Evolutionary conservation across 2,888 invertebrate species (phyloP).

Genomic region (Amblyteles armatorius): DNA sequence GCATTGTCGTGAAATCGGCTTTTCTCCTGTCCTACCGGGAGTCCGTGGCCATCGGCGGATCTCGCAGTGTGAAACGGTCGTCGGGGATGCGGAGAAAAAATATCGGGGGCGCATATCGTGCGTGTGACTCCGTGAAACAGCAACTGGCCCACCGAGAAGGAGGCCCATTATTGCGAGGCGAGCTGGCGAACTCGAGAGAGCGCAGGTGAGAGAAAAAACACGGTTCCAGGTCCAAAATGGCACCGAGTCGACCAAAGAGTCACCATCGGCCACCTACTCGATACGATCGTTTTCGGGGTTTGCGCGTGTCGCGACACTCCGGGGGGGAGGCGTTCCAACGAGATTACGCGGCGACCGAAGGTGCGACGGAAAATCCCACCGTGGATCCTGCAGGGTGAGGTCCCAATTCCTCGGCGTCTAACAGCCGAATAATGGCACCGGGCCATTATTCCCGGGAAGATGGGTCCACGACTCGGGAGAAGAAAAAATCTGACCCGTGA

Average conservation of each 20-base stretch:
- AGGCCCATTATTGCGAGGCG: slow-evolving; percentile 49
- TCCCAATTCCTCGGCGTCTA: slow-evolving; percentile 77
- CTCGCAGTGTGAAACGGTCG: slow-evolving; percentile 54
- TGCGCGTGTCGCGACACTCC: slow-evolving; percentile 67
- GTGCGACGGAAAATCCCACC: slow-evolving; percentile 22
- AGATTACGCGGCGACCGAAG: slow-evolving; percentile 33
- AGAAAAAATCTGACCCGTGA: slow-evolving; percentile 15
- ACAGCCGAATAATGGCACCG: slow-evolving; percentile 77
- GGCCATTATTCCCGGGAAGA: slow-evolving; percentile 7
- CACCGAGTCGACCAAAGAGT: slow-evolving; percentile 43
- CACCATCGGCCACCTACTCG: slow-evolving; percentile 39
- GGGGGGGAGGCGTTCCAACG: slow-evolving; percentile 63
- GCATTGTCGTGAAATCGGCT: slow-evolving; percentile 40
- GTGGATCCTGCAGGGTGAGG: slow-evolving; percentile 74
- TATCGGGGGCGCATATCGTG: slow-evolving; percentile 50
- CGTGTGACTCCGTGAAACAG: slow-evolving; percentile 59
- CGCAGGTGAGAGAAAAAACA: slow-evolving; percentile 56
- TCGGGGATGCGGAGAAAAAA: slow-evolving; percentile 13
- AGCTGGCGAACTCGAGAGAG: slow-evolving; percentile 16
- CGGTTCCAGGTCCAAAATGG: slow-evolving; percentile 25
- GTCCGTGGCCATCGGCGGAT: slow-evolving; percentile 1
- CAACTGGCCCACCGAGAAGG: slow-evolving; percentile 53
- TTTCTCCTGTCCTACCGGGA: slow-evolving; percentile 12
- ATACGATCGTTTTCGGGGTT: slow-evolving; percentile 68
- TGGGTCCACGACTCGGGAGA: slow-evolving; percentile 6